Evolutionary conservation across 2,797 vertebrate species (phyloP).

Genomic region (Sebastes dallii): DNA sequence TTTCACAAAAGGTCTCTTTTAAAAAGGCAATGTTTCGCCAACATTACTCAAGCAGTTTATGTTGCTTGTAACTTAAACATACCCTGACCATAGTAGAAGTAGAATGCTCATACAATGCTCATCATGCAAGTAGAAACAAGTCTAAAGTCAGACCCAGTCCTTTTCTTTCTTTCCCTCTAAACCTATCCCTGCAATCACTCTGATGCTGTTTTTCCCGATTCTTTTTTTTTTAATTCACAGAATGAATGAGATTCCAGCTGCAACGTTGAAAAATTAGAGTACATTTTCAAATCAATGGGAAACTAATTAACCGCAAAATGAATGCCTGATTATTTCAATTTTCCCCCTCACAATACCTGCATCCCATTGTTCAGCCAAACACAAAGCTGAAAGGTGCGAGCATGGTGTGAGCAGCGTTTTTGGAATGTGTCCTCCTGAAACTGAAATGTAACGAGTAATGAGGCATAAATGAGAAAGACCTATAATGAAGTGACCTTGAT

Average conservation of each 20-base stretch:
- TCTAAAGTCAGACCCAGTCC: not conserved
- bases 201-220: not conserved
- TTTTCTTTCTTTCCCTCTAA: not conserved
- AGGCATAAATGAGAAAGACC: slow-evolving; percentile 28
- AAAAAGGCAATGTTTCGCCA: too few species aligned
- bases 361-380: not conserved
- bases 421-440: slow-evolving; percentile 8
- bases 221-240: not conserved
- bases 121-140: not conserved
- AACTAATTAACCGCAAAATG: slow-evolving; percentile 27
- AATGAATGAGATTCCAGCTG: slow-evolving; percentile 20
- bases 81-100: not conserved
- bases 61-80: not conserved
- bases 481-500: slow-evolving; percentile 31
- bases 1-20: too few species aligned
- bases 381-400: not conserved
- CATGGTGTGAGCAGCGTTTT: not conserved
- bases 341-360: slow-evolving; percentile 37
- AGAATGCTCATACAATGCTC: too few species aligned
- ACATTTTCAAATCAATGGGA: slow-evolving; percentile 47
- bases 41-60: too few species aligned
- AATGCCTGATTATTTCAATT: slow-evolving; percentile 43
- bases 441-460: slow-evolving; percentile 15
- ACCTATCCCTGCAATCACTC: not conserved
- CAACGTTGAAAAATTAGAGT: slow-evolving; percentile 26